Conservation (phyloP, 2,113 vertebrate species). For the Chloroceryle aenea region DNA sequence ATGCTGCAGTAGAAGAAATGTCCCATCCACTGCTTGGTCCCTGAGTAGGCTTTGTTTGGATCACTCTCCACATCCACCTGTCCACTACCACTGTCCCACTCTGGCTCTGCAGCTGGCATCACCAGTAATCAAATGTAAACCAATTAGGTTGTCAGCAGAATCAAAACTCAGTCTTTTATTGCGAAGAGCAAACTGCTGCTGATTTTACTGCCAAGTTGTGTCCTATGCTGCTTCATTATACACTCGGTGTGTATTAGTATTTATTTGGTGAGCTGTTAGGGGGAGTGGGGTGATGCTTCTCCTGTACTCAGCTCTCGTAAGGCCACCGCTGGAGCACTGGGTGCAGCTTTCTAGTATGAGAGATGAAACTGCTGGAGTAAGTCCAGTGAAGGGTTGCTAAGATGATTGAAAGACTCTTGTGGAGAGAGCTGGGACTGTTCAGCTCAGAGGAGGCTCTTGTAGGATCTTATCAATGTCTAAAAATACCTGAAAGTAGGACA, state of each 20-base stretch:
- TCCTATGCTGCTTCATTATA: background rate
- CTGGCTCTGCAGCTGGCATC: background rate
- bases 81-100: fast-evolving
- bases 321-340: background rate
- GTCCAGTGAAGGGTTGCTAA: background rate
- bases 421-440: background rate
- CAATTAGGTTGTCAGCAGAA: background rate
- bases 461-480: fast-evolving
- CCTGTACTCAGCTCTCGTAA: fast-evolving
- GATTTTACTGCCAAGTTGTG: background rate
- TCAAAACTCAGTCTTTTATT: background rate
- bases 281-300: background rate
- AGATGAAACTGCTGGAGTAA: background rate
- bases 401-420: background rate
- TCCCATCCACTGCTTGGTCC: background rate
- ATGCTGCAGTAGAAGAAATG: background rate
- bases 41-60: background rate
- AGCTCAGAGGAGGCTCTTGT: background rate
- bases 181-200: background rate
- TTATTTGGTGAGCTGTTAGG: background rate
- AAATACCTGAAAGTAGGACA: background rate
- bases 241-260: background rate
- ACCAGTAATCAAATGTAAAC: background rate
- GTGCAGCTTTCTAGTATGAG: background rate
- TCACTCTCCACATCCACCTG: background rate